phyloP scores from a whole-genome alignment of 2,113 vertebrate species.

The Ginglymostoma cirratum region DNA sequence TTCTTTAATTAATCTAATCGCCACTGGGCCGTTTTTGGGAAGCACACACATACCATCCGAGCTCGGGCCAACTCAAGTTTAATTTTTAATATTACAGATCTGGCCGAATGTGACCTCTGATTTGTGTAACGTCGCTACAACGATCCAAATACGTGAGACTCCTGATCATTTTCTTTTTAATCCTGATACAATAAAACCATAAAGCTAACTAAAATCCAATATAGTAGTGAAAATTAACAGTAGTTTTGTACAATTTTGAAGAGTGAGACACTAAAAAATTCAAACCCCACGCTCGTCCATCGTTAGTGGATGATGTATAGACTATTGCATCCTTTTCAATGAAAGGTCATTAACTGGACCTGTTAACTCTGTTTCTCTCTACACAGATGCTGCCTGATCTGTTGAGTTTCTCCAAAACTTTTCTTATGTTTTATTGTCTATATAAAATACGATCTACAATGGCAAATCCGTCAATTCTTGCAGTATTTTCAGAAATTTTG shows the following conservation, averaged over 20 bases:
- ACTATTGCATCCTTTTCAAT: background rate
- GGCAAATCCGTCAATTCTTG: background rate
- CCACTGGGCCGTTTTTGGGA: background rate
- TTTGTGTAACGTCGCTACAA: background rate
- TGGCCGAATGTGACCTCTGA: background rate
- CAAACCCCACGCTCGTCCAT: background rate
- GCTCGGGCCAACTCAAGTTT: background rate
- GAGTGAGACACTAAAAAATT: background rate
- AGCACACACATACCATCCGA: background rate
- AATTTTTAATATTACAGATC: background rate
- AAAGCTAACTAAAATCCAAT: background rate
- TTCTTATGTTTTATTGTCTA: too few relatives aligned
- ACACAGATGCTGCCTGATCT: background rate
- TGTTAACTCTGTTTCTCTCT: background rate
- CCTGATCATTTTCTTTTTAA: background rate
- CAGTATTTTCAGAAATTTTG: background rate
- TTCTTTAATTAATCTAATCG: background rate
- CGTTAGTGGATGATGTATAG: background rate
- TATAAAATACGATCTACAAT: too few relatives aligned
- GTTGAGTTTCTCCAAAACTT: background rate
- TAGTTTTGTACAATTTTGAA: background rate
- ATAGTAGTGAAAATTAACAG: background rate
- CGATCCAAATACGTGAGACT: background rate
- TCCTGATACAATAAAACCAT: background rate
- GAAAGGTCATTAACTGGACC: background rate